A percentile compares a stretch with the other conserved stretches of the same genome.
These are phyloP conservation scores for Psilopsiagon aymara DNA, from an alignment of 2,113 vertebrate species.

Conservation along the genomic window DNA sequence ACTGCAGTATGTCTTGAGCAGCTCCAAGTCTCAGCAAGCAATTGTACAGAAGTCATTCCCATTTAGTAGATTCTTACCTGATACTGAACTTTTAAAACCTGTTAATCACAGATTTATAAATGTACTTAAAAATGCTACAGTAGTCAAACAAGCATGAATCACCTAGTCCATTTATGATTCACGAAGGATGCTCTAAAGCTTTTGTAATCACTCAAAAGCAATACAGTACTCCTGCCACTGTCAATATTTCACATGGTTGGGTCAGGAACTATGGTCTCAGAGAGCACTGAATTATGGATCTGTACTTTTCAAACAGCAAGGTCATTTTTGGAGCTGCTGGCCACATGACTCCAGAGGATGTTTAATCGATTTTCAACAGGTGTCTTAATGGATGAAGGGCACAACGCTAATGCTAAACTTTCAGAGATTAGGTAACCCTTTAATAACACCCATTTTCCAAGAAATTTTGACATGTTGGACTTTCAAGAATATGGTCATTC, in stretches of 20 bases:
- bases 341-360: background rate
- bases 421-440: background rate
- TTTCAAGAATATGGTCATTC: background rate
- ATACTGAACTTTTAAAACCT: background rate
- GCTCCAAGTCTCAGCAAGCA: background rate
- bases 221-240: background rate
- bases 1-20: background rate
- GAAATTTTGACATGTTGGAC: background rate
- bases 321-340: background rate
- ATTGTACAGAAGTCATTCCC: background rate
- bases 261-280: slow-evolving; percentile 4
- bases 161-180: background rate
- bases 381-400: background rate
- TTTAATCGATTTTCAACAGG: background rate
- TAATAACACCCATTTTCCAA: background rate
- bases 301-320: background rate
- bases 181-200: background rate
- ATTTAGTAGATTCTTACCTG: background rate
- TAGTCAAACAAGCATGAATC: background rate
- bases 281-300: slow-evolving; percentile 9
- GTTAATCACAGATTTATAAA: background rate
- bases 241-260: background rate
- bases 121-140: background rate
- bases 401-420: background rate
- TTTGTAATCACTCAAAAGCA: background rate